phyloP scores from a whole-genome alignment of 2,888 invertebrate genomes.

The Desoria tigrina region DNA sequence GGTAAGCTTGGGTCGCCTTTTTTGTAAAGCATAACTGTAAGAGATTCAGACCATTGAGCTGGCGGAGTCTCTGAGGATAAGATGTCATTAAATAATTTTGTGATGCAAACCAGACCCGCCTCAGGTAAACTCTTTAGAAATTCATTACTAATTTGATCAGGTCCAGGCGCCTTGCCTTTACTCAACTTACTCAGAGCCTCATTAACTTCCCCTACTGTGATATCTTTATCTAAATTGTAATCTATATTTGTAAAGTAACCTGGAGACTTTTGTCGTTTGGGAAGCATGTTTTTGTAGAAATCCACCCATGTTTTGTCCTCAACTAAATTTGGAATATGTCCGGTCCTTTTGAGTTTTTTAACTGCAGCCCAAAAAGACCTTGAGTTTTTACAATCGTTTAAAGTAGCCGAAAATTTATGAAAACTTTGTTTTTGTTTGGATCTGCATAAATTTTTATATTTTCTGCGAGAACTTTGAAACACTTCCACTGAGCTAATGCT shows the following conservation, averaged over 20 bases:
- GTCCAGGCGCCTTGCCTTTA: constrained; percentile 30
- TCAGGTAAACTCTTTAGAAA: constrained; percentile 28
- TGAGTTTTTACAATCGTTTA: background rate
- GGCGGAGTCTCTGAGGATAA: constrained; percentile 22
- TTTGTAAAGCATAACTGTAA: constrained; percentile 35
- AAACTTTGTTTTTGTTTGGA: background rate
- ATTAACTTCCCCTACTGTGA: constrained; percentile 24
- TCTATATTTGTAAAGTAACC: background rate
- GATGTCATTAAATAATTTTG: constrained; percentile 26
- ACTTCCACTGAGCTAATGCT: background rate
- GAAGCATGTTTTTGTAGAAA: background rate
- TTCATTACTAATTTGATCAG: constrained; percentile 38
- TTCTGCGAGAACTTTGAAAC: background rate
- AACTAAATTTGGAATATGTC: background rate
- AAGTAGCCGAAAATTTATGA: background rate
- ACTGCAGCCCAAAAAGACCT: background rate
- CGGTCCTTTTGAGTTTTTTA: background rate
- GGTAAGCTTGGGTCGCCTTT: constrained; percentile 31
- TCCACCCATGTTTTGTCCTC: background rate
- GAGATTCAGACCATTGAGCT: constrained; percentile 3
- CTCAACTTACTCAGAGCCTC: constrained; percentile 14
- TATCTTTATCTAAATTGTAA: constrained; percentile 11
- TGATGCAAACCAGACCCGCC: background rate
- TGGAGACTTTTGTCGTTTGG: background rate
- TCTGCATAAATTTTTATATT: background rate